Evolutionary conservation across 1,140 invertebrate genomes (phyloP).

Genomic region (Ctenoplectra terminalis): DNA sequence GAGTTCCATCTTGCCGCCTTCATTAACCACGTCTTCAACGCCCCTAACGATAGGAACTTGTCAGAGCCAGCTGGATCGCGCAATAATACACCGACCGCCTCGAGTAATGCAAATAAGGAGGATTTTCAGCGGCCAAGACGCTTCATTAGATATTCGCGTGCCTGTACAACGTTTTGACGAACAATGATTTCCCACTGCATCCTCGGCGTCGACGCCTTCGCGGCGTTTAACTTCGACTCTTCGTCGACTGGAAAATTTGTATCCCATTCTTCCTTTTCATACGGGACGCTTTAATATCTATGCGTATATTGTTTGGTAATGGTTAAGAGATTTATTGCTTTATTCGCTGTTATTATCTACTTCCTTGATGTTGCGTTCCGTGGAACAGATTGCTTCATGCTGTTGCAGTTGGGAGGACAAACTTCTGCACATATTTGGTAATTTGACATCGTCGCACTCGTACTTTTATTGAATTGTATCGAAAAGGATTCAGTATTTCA

Average conservation of each 20-base stretch:
- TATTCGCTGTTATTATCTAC: no score
- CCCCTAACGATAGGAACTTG: slow-evolving; percentile 8
- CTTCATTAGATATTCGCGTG: slow-evolving; percentile 10
- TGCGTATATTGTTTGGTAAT: no score
- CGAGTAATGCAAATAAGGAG: slow-evolving; percentile 25
- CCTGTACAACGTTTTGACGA: not conserved
- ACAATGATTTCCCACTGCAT: slow-evolving; percentile 1
- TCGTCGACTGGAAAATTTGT: not conserved
- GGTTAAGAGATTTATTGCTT: no score
- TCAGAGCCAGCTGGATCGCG: not conserved
- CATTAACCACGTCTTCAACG: slow-evolving; percentile 16
- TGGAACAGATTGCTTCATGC: no score
- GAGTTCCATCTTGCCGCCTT: not conserved
- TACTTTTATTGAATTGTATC: no score
- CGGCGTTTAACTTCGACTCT: not conserved
- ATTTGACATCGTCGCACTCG: no score
- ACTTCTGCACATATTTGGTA: no score
- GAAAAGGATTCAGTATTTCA: no score
- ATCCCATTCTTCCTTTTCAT: not conserved
- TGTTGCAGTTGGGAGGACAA: no score
- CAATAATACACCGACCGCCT: slow-evolving; percentile 13
- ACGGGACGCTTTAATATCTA: no score
- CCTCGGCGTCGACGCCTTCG: not conserved
- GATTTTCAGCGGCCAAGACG: not conserved
- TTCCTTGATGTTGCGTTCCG: no score